Conservation (phyloP, 2,113 vertebrate genomes). For the Tragelaphus imberbis region DNA sequence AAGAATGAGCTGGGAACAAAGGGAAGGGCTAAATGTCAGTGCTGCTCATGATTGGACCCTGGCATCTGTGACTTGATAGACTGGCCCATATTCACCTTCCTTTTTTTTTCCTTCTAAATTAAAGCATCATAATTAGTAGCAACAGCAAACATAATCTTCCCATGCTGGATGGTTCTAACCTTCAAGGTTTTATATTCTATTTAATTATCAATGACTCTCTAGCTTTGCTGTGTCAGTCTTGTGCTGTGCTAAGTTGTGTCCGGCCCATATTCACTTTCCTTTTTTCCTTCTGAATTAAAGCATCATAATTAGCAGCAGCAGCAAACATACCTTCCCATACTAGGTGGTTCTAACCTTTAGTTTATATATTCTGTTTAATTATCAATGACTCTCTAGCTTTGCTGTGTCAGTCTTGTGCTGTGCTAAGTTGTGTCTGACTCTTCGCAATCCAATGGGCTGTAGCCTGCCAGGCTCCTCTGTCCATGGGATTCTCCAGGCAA, state of each 20-base stretch:
- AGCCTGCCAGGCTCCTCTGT: accelerated
- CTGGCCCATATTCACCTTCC: neutral
- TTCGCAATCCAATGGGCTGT: neutral
- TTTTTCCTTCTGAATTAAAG: neutral
- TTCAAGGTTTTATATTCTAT: neutral
- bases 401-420: neutral
- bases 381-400: neutral
- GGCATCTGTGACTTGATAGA: neutral
- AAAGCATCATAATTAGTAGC: neutral
- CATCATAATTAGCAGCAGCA: neutral
- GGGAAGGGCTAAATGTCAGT: neutral
- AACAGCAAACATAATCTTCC: neutral
- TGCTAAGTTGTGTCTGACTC: neutral
- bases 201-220: neutral
- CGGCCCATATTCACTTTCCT: neutral
- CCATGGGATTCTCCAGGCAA: neutral
- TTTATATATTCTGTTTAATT: neutral
- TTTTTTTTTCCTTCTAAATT: neutral
- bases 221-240: neutral
- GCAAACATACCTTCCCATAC: neutral
- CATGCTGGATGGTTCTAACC: neutral
- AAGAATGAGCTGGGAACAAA: neutral
- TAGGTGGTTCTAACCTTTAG: neutral
- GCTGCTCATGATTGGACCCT: neutral
- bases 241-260: no score